A percentile compares a stretch with the other conserved stretches of the same genome.
Conservation (phyloP, 2,888 invertebrate genomes). For the Agriopis leucophaearia region DNA sequence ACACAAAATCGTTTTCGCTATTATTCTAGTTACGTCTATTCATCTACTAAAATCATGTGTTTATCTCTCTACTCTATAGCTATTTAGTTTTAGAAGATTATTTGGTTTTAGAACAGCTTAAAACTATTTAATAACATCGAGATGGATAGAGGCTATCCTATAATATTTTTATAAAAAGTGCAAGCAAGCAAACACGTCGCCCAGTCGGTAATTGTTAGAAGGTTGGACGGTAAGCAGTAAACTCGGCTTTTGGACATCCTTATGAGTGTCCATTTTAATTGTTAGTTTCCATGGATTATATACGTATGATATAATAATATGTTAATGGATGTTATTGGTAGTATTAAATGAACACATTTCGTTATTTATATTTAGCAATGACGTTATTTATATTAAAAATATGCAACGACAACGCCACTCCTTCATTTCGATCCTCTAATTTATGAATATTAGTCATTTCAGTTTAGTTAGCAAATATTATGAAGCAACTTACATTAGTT, state of each 20-base stretch:
- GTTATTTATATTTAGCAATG: constrained; percentile 2
- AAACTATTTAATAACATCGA: too few relatives aligned
- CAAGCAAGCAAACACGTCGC: neutral
- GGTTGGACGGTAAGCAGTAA: neutral
- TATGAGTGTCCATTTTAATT: neutral
- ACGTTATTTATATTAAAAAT: constrained; percentile 11
- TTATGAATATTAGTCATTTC: constrained; percentile 21
- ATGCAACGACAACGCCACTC: constrained; percentile 17
- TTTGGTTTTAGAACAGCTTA: too few relatives aligned
- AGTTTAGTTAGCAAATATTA: constrained; percentile 14
- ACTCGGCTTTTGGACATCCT: neutral
- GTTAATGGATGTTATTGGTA: constrained; percentile 1
- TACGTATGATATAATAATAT: neutral
- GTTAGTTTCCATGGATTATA: neutral
- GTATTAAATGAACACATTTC: neutral
- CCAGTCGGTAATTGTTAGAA: neutral
- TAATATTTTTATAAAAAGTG: too few relatives aligned
- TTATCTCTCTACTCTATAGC: too few relatives aligned
- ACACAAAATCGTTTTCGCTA: too few relatives aligned
- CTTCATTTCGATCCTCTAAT: constrained; percentile 15
- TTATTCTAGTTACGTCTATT: too few relatives aligned
- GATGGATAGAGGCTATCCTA: too few relatives aligned
- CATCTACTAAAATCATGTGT: too few relatives aligned
- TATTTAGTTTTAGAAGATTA: too few relatives aligned
- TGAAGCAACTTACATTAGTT: constrained; percentile 44